Base-by-base conservation (phyloP, 2,113 vertebrate species). In the Paralichthys olivaceus region DNA sequence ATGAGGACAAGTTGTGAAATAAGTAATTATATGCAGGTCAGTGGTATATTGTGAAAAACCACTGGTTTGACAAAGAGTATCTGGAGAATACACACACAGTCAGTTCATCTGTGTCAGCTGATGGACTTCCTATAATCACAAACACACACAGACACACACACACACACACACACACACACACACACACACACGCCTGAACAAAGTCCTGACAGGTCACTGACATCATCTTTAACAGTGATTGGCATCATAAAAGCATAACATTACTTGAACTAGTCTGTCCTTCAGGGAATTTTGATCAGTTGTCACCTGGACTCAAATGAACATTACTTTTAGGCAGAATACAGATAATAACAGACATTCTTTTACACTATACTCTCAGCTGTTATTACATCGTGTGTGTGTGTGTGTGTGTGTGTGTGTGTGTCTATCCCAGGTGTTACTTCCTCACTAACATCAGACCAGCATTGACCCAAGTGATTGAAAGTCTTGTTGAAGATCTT, bases 91-190 rank as follows among this genome's bases (percentile, higher is more conserved):
- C 26, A 53, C 56, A n/a, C 53, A 19, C 71, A 1, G 8, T 61
- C 43, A 45, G 43, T 45, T 5, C 3, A 17, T 14, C 12, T 19
- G 15, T 19, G 45, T 49, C 47, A 54, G 23, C 22, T 26, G 49
- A 56, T 62, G 49, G 60, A 54, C 40, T 59, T 63, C 32, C 26
- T n/a, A 56, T 17, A 1, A 59, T 55, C 32, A 60, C 61, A 51
- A 58, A 61, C 76, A 53, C 29, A 77, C 56, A 47, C 69, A n/a
- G n/a, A 51, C 28, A 76, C 57, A 49, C 23, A 63, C 61, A 51
- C 53, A 61, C 76, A 53, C 29, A 77, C 57, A 49, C 32, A 63
- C 61, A 51, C 53, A 61, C 76, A 53, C 29, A 77, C 57, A 49
- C 9, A 40, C 37, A 57, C 76, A 53, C 29, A 77, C 57, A 32